phyloP scores from a whole-genome alignment of 1,140 invertebrate species.

The Condylostylus longicornis region DNA sequence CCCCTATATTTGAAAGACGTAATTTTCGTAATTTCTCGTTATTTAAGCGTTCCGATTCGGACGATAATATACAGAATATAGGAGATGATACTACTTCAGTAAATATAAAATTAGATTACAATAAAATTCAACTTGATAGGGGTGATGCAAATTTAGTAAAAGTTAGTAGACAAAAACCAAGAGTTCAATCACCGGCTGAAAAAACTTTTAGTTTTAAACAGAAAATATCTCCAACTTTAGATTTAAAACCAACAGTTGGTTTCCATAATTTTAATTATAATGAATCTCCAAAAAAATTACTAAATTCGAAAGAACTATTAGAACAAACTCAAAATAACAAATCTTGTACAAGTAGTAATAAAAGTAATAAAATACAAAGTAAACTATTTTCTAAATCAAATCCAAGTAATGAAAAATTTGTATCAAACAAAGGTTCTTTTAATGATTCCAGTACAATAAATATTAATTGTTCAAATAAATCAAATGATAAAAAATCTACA shows the following conservation, averaged over 20 bases:
- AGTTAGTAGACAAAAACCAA: neutral
- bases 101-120: too few relatives aligned
- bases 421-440: too few relatives aligned
- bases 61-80: conserved; percentile 4
- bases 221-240: conserved; percentile 3
- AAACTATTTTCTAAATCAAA: too few relatives aligned
- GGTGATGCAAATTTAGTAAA: too few relatives aligned
- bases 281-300: too few relatives aligned
- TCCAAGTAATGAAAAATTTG: too few relatives aligned
- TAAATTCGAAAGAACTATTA: too few relatives aligned
- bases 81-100: too few relatives aligned
- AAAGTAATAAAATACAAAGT: too few relatives aligned
- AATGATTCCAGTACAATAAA: neutral
- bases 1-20: conserved; percentile 23
- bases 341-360: too few relatives aligned
- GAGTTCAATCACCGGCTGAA: neutral
- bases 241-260: neutral
- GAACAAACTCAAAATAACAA: too few relatives aligned
- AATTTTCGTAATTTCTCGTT: conserved; percentile 5
- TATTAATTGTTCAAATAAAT: neutral
- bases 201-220: conserved; percentile 3
- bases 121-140: too few relatives aligned
- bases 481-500: neutral
- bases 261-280: neutral
- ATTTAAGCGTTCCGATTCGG: neutral